These are phyloP conservation scores for Crotalus horridus DNA, from an alignment of 2,113 vertebrate genomes.

Conservation along the genomic window DNA sequence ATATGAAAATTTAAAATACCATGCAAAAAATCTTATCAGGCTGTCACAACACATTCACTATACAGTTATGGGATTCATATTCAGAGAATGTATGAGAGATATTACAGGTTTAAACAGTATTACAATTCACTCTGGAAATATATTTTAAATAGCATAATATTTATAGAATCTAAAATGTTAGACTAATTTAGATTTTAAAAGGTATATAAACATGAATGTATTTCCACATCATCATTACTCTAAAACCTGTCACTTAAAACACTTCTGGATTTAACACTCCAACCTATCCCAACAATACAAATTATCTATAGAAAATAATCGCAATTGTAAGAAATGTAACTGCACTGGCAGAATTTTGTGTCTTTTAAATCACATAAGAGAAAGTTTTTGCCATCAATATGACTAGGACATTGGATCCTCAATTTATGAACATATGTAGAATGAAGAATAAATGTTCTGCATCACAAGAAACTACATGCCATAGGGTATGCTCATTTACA, in stretches of 20 bases:
- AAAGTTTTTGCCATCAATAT: not conserved
- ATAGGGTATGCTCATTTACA: not conserved
- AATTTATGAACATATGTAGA: not conserved
- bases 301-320: not conserved
- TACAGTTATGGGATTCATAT: not conserved
- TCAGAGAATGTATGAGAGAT: not conserved
- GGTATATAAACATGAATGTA: not conserved
- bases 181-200: not conserved
- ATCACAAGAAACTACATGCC: not conserved
- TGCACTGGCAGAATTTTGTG: not conserved
- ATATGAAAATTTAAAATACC: not conserved
- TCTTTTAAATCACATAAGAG: not conserved
- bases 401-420: not conserved
- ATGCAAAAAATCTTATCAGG: not conserved
- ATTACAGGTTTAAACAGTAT: not conserved
- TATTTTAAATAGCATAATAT: not conserved
- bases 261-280: not conserved
- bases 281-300: not conserved
- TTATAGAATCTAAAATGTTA: not conserved
- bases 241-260: not conserved
- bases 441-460: not conserved
- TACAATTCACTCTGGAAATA: not conserved
- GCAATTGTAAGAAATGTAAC: not conserved
- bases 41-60: not conserved
- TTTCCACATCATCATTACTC: not conserved